phyloP scores from a whole-genome alignment of 2,113 vertebrate genomes.

The Tympanuchus pallidicinctus region DNA sequence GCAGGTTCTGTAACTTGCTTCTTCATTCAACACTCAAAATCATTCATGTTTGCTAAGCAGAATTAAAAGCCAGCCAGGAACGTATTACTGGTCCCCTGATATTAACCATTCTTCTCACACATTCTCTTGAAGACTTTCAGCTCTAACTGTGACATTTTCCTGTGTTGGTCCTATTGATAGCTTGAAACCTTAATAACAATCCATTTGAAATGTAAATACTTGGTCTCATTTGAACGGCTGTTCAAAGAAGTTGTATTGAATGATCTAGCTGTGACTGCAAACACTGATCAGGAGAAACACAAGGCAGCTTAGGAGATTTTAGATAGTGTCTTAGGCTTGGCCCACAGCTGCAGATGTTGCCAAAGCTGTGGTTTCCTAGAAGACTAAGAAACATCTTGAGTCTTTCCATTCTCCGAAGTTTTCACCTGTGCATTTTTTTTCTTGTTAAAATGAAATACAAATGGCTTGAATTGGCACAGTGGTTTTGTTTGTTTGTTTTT shows the following conservation, averaged over 20 bases:
- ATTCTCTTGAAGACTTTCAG: background rate
- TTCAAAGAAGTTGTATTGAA: slow-evolving; percentile 2
- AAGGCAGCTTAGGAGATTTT: background rate
- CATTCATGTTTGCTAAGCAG: slow-evolving; percentile 48
- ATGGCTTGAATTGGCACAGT: background rate
- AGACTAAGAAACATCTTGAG: background rate
- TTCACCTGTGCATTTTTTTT: background rate
- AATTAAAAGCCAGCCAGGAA: slow-evolving; percentile 51
- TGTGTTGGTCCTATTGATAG: background rate
- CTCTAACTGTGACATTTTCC: slow-evolving; percentile 51
- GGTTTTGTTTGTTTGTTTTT: background rate
- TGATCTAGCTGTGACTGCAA: background rate
- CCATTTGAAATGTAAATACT: slow-evolving; percentile 44
- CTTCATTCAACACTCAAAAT: slow-evolving; percentile 56
- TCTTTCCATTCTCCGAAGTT: background rate
- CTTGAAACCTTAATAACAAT: background rate
- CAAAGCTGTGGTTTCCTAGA: background rate
- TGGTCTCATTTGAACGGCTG: slow-evolving; percentile 1
- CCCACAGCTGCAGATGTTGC: background rate
- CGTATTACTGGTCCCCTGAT: slow-evolving; percentile 40
- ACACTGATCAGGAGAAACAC: background rate
- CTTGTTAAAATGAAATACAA: background rate
- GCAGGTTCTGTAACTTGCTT: slow-evolving; percentile 24
- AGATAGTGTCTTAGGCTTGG: background rate
- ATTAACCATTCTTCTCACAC: slow-evolving; percentile 44